Conservation (phyloP, 2,113 vertebrate species). For the Centropristis striata region DNA sequence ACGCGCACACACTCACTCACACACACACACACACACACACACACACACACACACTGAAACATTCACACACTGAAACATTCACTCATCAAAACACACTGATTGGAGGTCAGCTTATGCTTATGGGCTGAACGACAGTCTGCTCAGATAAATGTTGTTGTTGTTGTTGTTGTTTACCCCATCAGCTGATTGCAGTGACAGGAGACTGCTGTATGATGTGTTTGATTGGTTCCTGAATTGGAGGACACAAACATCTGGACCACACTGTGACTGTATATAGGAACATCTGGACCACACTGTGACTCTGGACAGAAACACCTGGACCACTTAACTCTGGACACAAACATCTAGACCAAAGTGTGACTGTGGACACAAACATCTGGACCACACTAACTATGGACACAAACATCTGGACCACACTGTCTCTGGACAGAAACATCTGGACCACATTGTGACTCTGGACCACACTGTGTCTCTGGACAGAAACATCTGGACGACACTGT, state of each 20-base stretch:
- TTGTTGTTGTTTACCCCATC: slow-evolving; percentile 20
- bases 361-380: neutral
- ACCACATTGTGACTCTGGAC: neutral
- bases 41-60: neutral
- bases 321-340: too few species aligned
- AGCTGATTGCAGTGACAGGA: slow-evolving; percentile 7
- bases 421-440: neutral
- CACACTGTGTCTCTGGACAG: too few species aligned
- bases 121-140: neutral
- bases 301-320: too few species aligned
- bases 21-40: neutral
- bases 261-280: too few species aligned
- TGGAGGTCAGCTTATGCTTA: neutral
- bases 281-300: too few species aligned
- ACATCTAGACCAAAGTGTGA: too few species aligned
- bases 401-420: too few species aligned
- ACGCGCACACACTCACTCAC: neutral
- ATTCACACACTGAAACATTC: neutral
- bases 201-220: neutral
- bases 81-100: neutral
- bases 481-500: neutral
- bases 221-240: neutral
- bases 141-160: neutral
- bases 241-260: neutral
- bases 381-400: too few species aligned